These are phyloP conservation scores for Eolophus roseicapilla DNA, from an alignment of 2,113 vertebrate genomes.

Conservation along the genomic window DNA sequence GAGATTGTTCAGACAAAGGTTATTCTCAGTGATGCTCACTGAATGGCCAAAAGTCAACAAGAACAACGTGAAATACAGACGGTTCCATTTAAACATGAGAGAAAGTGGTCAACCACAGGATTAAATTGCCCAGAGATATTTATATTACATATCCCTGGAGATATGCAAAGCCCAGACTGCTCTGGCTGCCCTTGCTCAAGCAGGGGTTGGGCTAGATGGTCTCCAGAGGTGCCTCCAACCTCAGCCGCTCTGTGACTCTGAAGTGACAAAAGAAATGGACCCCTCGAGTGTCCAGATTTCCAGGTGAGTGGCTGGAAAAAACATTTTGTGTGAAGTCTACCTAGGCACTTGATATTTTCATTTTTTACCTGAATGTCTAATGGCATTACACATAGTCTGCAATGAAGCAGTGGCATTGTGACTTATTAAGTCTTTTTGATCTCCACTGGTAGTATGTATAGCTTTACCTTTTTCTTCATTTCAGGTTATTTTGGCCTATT, in stretches of 20 bases:
- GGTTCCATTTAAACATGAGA: background rate
- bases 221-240: background rate
- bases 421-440: rapidly evolving
- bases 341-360: background rate
- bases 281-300: background rate
- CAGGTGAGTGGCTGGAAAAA: background rate
- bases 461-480: background rate
- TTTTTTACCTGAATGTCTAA: background rate
- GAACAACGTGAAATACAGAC: too few species aligned
- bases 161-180: background rate
- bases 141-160: background rate
- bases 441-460: background rate
- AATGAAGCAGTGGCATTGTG: background rate
- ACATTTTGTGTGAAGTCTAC: background rate
- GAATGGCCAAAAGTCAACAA: background rate
- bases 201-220: background rate
- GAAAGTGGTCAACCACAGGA: background rate
- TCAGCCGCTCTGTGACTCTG: background rate
- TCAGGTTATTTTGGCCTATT: slow-evolving; percentile 1
- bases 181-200: background rate
- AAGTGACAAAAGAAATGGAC: background rate
- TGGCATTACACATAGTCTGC: background rate
- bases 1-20: background rate
- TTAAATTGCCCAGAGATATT: background rate
- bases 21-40: background rate